These are phyloP conservation scores for Camponotus pennsylvanicus DNA, from an alignment of 1,140 invertebrate species.

Conservation along the genomic window DNA sequence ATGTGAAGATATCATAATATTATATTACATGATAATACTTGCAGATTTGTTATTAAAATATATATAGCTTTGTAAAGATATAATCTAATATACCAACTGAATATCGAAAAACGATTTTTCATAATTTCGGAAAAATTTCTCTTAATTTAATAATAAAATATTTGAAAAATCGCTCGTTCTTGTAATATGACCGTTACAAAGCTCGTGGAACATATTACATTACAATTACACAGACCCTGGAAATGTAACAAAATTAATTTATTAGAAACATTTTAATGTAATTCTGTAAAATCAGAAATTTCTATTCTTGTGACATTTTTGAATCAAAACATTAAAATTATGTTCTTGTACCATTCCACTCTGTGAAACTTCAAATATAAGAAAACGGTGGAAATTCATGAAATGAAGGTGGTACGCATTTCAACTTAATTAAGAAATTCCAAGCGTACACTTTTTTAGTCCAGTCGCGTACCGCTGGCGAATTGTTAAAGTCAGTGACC, in stretches of 20 bases:
- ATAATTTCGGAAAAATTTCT: background rate
- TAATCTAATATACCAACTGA: background rate
- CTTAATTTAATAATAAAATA: constrained; percentile 9
- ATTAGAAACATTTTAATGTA: background rate
- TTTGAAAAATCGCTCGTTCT: background rate
- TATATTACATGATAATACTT: constrained; percentile 22
- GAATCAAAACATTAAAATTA: background rate
- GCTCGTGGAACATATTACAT: background rate
- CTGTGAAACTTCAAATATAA: background rate
- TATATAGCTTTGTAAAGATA: background rate
- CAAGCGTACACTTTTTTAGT: constrained; percentile 32
- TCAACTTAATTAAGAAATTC: constrained; percentile 54
- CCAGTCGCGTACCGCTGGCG: constrained; percentile 10
- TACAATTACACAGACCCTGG: background rate
- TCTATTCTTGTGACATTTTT: background rate
- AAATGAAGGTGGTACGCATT: constrained; percentile 20
- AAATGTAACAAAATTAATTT: background rate
- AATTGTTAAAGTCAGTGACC: constrained; percentile 39
- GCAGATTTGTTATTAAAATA: background rate
- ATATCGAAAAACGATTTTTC: background rate
- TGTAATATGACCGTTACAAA: background rate
- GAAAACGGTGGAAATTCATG: background rate
- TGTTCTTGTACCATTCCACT: background rate
- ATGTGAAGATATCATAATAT: constrained; percentile 12
- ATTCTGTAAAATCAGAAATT: background rate